Evolutionary conservation across 2,797 vertebrate genomes (phyloP).

Genomic region (Periparus ater): DNA sequence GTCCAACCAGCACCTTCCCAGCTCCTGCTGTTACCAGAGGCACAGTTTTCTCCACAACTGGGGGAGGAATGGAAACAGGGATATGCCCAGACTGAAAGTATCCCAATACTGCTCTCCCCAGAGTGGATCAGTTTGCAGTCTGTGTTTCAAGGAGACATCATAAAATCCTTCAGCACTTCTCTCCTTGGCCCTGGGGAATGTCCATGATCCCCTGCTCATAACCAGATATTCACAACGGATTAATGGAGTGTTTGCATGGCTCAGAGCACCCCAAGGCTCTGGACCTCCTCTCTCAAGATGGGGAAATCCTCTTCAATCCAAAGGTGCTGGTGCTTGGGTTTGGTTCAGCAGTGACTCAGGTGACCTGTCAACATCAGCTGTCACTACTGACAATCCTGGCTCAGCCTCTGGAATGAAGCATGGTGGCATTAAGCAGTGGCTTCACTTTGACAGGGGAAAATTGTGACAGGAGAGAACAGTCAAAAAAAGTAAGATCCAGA

Average conservation of each 20-base stretch:
- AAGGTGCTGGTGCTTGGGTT: not conserved
- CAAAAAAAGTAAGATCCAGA: not conserved
- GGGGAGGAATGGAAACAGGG: not conserved
- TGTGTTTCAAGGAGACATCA: not conserved
- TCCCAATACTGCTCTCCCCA: not conserved
- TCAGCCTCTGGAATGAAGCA: not conserved
- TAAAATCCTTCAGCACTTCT: not conserved
- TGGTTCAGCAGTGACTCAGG: not conserved
- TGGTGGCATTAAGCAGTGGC: not conserved
- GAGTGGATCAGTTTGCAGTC: not conserved
- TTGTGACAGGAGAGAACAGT: not conserved
- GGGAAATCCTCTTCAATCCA: not conserved
- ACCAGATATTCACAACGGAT: not conserved
- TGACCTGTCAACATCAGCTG: not conserved
- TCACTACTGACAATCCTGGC: not conserved
- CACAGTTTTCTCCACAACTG: no score
- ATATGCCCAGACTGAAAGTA: not conserved
- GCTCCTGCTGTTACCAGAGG: not conserved
- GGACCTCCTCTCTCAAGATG: not conserved
- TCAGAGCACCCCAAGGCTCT: not conserved
- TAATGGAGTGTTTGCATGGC: rapidly evolving
- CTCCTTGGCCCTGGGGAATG: not conserved
- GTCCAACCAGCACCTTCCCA: not conserved
- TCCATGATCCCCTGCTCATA: not conserved
- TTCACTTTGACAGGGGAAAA: not conserved